Conservation (phyloP, 2,113 vertebrate genomes). For the Phyllostomus discolor region DNA sequence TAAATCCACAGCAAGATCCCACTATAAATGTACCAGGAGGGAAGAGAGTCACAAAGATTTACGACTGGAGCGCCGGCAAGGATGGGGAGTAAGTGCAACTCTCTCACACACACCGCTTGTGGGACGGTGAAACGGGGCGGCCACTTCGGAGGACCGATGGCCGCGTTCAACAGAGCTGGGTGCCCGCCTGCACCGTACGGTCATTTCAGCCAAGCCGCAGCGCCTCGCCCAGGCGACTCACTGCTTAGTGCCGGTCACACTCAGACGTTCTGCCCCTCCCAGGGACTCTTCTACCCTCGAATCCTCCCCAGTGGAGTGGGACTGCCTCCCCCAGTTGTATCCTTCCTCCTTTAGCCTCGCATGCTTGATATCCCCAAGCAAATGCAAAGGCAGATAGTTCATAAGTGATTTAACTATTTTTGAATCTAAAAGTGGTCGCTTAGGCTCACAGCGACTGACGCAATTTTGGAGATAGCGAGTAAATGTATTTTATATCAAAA, state of each 20-base stretch:
- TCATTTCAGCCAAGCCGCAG: neutral
- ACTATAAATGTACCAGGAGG: neutral
- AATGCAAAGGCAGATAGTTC: neutral
- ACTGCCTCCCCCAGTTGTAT: rapidly evolving
- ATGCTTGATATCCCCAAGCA: neutral
- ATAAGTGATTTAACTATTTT: neutral
- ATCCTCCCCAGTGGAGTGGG: rapidly evolving
- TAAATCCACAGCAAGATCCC: neutral
- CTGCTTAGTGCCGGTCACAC: neutral
- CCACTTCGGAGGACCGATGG: neutral
- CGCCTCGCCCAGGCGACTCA: neutral
- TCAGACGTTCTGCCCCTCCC: neutral
- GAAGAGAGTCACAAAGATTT: neutral
- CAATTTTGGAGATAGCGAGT: neutral
- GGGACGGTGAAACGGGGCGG: neutral
- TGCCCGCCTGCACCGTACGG: neutral
- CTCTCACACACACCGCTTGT: neutral
- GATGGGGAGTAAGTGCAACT: neutral
- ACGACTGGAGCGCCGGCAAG: neutral
- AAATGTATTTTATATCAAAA: constrained; percentile 4
- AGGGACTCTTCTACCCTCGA: neutral
- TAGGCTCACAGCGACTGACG: neutral
- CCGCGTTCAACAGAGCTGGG: neutral
- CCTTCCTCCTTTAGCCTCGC: neutral
- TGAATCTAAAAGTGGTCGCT: neutral